phyloP scores from a whole-genome alignment of 2,888 invertebrate species.

The Stomorhina lunata region DNA sequence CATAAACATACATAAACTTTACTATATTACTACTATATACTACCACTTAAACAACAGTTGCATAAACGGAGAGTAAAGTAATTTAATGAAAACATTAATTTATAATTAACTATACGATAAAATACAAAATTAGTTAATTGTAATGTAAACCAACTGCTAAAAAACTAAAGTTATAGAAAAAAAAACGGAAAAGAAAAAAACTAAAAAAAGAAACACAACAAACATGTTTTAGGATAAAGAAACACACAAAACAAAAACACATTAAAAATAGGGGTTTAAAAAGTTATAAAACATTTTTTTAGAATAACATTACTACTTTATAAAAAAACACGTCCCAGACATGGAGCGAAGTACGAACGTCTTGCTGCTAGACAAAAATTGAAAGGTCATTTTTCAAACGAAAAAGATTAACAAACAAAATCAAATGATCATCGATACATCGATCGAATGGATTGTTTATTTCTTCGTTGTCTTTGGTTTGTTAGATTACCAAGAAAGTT shows the following conservation, averaged over 20 bases:
- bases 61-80: conserved; percentile 64
- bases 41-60: conserved; percentile 59
- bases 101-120: conserved; percentile 61
- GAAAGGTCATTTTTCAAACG: conserved; percentile 21
- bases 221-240: conserved; percentile 62
- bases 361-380: conserved; percentile 4
- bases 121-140: conserved; percentile 67
- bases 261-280: conserved; percentile 63
- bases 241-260: conserved; percentile 43
- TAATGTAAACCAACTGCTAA: conserved; percentile 69
- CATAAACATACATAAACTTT: conserved; percentile 40
- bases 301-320: conserved; percentile 63
- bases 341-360: conserved; percentile 28
- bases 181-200: conserved; percentile 55
- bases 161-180: conserved; percentile 67
- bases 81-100: conserved; percentile 54
- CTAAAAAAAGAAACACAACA: conserved; percentile 60
- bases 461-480: conserved; percentile 59
- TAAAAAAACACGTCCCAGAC: conserved; percentile 51
- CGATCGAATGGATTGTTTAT: too few species aligned
- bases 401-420: conserved; percentile 56
- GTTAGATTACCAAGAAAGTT: neutral
- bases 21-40: conserved; percentile 57
- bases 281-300: conserved; percentile 58
- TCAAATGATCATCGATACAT: neutral